Evolutionary conservation across 2,113 vertebrate genomes (phyloP), one percentile per base, ranked within the genome.

Genomic region (Sander lucioperca): DNA sequence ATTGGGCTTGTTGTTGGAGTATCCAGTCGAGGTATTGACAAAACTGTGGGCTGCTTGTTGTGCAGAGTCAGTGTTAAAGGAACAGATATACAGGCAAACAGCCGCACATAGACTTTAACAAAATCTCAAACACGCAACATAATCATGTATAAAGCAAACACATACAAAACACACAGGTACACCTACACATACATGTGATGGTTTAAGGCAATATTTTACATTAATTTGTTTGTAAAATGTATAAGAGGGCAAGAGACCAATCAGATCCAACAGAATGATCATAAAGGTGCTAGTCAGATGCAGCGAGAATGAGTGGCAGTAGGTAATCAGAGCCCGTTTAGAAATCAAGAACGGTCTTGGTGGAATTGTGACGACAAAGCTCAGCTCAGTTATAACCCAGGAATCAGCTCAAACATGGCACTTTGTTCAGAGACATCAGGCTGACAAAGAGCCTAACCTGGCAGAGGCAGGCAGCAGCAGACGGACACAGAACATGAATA

Each of bases 11-110:
- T 70, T 74, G 79, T 69, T 66, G 74, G 39, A 19, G 50, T 47
- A 80, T 80, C 48, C 51, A 74, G 80, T 57, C 79, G 61, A 2
- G 19, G 10, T 74, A 76, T 73, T 77, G 84, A 84, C 73, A 83
- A 77, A 87, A 89, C 54, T 61, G 83, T 65, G 48, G 85, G 78
- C 77, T 62, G 79, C 78, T 67, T 75, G 43, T 65, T 76, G 77
- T 79, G 66, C n/a, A 19, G 58, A 81, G 30, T 72, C 63, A 63
- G 47, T 59, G 69, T 68, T 57, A 57, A 82, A 83, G 77, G 63
- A 82, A 89, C 43, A 69, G 58, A 86, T 6, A 64, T 50, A 76
- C 21, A 48, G 27, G 6, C 59, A 74, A 47, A 83, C 63, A 77
- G 54, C 33, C 2, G 16, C 68, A 80, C 51, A 79, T 36, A 45